These are phyloP conservation scores for Typhlomys cinereus DNA, from an alignment of 2,113 vertebrate species.

Conservation along the genomic window DNA sequence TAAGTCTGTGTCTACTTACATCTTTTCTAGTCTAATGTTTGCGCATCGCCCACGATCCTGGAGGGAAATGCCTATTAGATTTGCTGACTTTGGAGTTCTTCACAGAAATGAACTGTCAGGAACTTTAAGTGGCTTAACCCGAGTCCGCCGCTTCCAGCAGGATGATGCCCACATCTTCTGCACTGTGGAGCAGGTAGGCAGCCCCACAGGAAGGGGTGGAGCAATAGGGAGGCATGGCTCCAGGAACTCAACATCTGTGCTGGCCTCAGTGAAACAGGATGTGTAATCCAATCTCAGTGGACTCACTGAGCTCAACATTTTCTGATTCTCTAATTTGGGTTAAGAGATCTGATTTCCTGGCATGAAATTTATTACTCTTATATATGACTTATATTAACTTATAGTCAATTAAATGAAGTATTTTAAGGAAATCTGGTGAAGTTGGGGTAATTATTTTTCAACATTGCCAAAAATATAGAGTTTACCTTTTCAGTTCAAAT, in stretches of 20 bases:
- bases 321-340: background rate
- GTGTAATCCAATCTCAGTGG: background rate
- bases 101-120: constrained; percentile 96
- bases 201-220: too few relatives aligned
- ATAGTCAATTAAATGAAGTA: background rate
- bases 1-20: background rate
- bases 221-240: rapidly evolving
- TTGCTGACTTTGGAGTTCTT: constrained; percentile 96
- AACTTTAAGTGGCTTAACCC: constrained; percentile 92
- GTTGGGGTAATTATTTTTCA: background rate
- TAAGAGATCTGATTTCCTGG: background rate
- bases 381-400: background rate
- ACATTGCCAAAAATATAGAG: background rate
- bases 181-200: constrained; percentile 92
- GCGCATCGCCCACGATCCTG: constrained; percentile 94
- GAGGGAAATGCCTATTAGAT: constrained; percentile 94
- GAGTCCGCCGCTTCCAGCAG: constrained; percentile 95
- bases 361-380: background rate
- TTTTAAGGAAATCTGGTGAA: background rate
- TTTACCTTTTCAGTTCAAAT: constrained; percentile 28
- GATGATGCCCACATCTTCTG: constrained; percentile 99
- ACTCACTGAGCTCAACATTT: background rate
- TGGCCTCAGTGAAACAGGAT: rapidly evolving
- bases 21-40: constrained; percentile 92
- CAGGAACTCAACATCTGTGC: background rate